Evolutionary conservation across 2,888 invertebrate species (phyloP), one percentile per base, ranked within the genome.

Genomic region (Mesochorus sp.): DNA sequence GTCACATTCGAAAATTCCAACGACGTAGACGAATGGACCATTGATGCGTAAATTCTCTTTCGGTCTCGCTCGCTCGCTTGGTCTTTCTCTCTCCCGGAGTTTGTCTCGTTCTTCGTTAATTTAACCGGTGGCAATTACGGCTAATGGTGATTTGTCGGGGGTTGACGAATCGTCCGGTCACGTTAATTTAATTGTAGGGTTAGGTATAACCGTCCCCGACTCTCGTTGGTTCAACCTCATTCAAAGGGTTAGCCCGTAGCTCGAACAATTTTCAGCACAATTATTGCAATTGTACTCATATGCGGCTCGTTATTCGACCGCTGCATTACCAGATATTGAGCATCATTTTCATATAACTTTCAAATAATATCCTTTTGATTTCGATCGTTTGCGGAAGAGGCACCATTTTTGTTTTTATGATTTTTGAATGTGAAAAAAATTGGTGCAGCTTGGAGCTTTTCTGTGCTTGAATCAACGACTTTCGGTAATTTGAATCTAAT

Each of bases 91-190:
- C 44, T 24, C 53, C 21, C n/a, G 28, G 31, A n/a, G 47, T 37
- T 62, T 31, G 62, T 39, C 51, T 42, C 37, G 12, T 37, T 31
- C 17, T 12, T 19, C 28, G 62, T 70, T 76, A 70, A 70, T 76
- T 71, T 71, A 76, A 76, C 70, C 64, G 57, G 10, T 71, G 57
- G 76, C 64, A 71, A 76, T 76, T 71, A 71, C 24, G 31, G 64
- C 64, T 76, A 76, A 76, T 76, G 76, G 64, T 71, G 70, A 76
- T 66, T 76, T 44, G 70, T 76, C 70, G 26, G 44, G 55, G 59
- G 70, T 76, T 76, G 76, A 76, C 76, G 76, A 71, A 76, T 76
- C 70, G 70, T 74, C 64, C 51, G 76, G 59, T 42, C 64, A 70
- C 76, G 76, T 76, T 76, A 76, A 76, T 71, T 76, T 71, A 70